phyloP scores from a whole-genome alignment of 2,113 vertebrate species.

The Halichoerus grypus region DNA sequence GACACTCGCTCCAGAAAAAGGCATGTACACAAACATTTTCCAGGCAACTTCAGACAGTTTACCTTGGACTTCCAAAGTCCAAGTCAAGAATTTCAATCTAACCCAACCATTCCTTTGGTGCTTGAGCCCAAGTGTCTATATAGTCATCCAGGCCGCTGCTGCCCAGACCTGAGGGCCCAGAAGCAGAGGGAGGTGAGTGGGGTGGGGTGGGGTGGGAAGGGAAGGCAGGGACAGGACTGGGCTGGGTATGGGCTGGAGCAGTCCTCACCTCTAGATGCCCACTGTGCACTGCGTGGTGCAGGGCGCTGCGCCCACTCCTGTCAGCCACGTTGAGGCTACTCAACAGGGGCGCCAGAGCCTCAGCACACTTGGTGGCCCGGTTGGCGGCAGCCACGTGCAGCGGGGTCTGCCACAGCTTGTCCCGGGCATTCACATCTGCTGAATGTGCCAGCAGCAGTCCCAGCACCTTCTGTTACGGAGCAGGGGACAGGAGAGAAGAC shows the following conservation, averaged over 20 bases:
- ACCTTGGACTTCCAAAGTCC: neutral
- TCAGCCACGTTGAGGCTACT: constrained; percentile 94
- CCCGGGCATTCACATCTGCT: constrained; percentile 93
- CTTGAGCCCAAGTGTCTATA: neutral
- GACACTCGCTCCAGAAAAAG: constrained; percentile 32
- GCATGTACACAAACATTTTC: neutral
- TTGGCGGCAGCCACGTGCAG: constrained; percentile 96
- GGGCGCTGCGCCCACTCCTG: constrained; percentile 93
- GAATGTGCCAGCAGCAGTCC: constrained; percentile 93
- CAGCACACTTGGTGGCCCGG: constrained; percentile 93
- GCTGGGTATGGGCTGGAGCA: fast-evolving
- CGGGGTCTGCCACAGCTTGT: constrained; percentile 96
- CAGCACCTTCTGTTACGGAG: constrained; percentile 91
- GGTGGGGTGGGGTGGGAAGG: no score
- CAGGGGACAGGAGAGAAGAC: neutral
- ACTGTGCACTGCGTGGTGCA: constrained; percentile 96
- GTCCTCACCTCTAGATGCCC: constrained; percentile 93
- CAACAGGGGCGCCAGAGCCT: constrained; percentile 91
- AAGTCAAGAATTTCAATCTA: constrained; percentile 42
- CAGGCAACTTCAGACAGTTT: neutral
- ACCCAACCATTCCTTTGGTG: neutral
- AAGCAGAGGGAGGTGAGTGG: fast-evolving
- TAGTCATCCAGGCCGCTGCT: neutral
- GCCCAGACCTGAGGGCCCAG: neutral
- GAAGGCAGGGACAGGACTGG: neutral